Evolutionary conservation across 2,888 invertebrate genomes (phyloP).

Genomic region (Subacronicta megacephala): DNA sequence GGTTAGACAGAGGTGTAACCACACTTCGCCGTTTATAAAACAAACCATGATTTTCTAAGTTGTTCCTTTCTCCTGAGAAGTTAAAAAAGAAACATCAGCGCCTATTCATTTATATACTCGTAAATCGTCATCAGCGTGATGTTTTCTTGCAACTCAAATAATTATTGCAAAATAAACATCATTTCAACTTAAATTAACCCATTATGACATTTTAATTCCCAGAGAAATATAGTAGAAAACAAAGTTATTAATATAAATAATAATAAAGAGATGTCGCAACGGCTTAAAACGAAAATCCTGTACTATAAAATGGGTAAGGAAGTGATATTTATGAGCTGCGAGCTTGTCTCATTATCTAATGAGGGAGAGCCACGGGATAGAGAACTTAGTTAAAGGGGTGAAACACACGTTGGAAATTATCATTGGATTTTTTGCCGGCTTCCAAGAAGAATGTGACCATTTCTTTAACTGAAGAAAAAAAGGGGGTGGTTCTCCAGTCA

Average conservation of each 20-base stretch:
- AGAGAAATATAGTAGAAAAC: conserved; percentile 32
- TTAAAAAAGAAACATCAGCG: no score
- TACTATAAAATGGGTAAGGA: conserved; percentile 80
- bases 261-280: conserved; percentile 76
- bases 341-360: conserved; percentile 72
- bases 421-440: no score
- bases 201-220: conserved; percentile 19
- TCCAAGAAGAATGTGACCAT: no score
- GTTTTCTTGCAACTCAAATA: no score
- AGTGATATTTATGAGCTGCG: conserved; percentile 83
- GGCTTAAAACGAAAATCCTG: conserved; percentile 88
- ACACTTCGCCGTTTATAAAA: no score
- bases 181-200: conserved; percentile 2
- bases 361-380: conserved; percentile 59
- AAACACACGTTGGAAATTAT: conserved; percentile 16
- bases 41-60: no score
- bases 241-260: conserved; percentile 77
- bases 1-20: no score
- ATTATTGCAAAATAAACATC: not conserved
- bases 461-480: no score
- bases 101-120: no score
- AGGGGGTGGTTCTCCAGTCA: no score
- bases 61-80: no score
- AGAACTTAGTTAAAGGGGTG: conserved; percentile 41
- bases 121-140: no score